phyloP scores from a whole-genome alignment of 35 echinoderm and acorn worm genomes.

The Chiridota heheva region DNA sequence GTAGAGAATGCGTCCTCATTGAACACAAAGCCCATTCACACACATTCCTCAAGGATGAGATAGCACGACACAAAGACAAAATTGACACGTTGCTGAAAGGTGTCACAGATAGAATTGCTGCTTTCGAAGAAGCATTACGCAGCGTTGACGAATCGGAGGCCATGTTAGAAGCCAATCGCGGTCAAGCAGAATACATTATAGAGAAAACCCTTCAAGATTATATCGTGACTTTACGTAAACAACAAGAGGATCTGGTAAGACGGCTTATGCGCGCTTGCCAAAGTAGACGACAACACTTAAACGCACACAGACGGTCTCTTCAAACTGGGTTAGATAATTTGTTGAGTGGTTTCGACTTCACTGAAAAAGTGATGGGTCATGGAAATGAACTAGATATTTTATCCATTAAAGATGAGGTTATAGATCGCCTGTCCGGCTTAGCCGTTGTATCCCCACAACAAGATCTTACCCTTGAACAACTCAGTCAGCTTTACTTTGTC shows the following conservation, averaged over 20 bases:
- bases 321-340: conserved; percentile 92
- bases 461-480: conserved; percentile 89
- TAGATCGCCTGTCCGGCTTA: conserved; percentile 85
- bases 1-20: conserved; percentile 93
- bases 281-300: conserved; percentile 81
- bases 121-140: conserved; percentile 84
- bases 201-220: conserved; percentile 86
- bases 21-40: conserved; percentile 97
- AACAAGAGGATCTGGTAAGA: conserved; percentile 79
- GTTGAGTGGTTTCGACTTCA: conserved; percentile 94
- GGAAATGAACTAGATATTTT: conserved; percentile 91
- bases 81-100: conserved; percentile 82
- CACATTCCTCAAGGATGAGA: conserved; percentile 93
- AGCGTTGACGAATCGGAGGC: conserved; percentile 93
- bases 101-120: conserved; percentile 82
- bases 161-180: conserved; percentile 89
- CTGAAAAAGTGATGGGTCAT: conserved; percentile 96
- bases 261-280: conserved; percentile 68
- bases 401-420: conserved; percentile 98
- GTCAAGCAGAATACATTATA: conserved; percentile 98
- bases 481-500: conserved; percentile 91
- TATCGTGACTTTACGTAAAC: conserved; percentile 57
- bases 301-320: conserved; percentile 78
- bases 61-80: conserved; percentile 84
- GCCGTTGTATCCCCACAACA: conserved; percentile 84